phyloP scores from a whole-genome alignment of 1,140 invertebrate species.

The Hypothenemus hampei region DNA sequence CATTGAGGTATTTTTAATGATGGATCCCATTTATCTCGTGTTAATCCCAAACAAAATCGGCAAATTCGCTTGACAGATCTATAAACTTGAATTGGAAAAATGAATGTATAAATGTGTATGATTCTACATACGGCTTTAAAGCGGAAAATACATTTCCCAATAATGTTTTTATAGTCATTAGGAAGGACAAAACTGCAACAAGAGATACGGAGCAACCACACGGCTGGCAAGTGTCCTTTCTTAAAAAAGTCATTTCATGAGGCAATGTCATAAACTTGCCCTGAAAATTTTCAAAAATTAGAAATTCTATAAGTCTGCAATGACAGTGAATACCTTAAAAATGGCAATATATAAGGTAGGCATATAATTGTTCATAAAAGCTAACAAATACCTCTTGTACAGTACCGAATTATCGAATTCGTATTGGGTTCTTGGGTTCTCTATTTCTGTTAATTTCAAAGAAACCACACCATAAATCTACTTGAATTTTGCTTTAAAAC shows the following conservation, averaged over 20 bases:
- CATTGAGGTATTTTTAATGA: constrained; percentile 29
- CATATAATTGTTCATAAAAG: constrained; percentile 97
- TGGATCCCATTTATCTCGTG: no score
- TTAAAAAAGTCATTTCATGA: constrained; percentile 3
- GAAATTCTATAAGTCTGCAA: background rate
- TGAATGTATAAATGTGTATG: background rate
- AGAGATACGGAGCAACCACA: constrained; percentile 31
- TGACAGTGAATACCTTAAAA: constrained; percentile 64
- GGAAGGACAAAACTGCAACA: constrained; percentile 29
- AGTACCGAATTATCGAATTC: constrained; percentile 96
- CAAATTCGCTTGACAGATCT: no score
- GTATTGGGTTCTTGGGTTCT: constrained; percentile 89
- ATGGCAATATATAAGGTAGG: constrained; percentile 98
- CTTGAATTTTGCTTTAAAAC: constrained; percentile 21
- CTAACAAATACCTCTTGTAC: constrained; percentile 92
- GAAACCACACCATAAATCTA: constrained; percentile 83
- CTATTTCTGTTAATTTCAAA: constrained; percentile 85
- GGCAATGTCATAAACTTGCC: constrained; percentile 7
- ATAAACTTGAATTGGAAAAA: no score
- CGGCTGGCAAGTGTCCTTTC: constrained; percentile 30
- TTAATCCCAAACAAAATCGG: no score
- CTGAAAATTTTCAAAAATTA: constrained; percentile 3
- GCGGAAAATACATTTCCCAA: constrained; percentile 15
- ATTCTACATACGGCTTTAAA: constrained; percentile 7
- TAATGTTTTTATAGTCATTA: constrained; percentile 30